Evolutionary conservation across 2,797 vertebrate species (phyloP).

Genomic region (Geotrypetes seraphini): DNA sequence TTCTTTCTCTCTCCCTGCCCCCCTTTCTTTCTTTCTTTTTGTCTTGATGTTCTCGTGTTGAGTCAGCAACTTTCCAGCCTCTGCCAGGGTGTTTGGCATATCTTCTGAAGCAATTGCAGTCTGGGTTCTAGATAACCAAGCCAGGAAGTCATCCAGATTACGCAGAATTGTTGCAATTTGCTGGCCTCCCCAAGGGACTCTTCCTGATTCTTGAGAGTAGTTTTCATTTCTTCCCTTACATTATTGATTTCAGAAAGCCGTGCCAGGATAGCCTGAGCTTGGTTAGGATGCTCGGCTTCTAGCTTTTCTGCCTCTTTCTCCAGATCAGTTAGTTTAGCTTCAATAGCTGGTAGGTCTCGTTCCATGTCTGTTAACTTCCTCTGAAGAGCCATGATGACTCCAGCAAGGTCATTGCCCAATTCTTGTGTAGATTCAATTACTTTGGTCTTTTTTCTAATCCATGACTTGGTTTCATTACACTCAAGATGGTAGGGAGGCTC

Average conservation of each 20-base stretch:
- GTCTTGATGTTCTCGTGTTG: slow-evolving; percentile 95
- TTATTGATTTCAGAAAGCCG: too few relatives aligned
- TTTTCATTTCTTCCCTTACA: too few relatives aligned
- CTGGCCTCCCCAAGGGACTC: slow-evolving; percentile 92
- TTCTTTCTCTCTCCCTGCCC: too few relatives aligned
- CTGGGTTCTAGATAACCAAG: slow-evolving; percentile 91
- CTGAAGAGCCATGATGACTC: slow-evolving; percentile 94
- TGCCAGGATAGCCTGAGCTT: slow-evolving; percentile 80
- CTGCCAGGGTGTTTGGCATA: slow-evolving; percentile 87
- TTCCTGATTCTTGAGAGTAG: too few relatives aligned
- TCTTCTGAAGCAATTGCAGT: too few relatives aligned
- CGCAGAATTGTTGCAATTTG: slow-evolving; percentile 94
- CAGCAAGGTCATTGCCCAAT: slow-evolving; percentile 87
- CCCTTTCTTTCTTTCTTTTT: too few relatives aligned
- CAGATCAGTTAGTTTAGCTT: slow-evolving; percentile 85
- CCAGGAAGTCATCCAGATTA: slow-evolving; percentile 94
- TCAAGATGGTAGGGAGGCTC: slow-evolving; percentile 97
- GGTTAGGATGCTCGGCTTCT: slow-evolving; percentile 80
- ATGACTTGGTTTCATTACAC: slow-evolving; percentile 96
- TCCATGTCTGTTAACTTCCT: slow-evolving; percentile 96
- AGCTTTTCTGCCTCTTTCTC: slow-evolving; percentile 86
- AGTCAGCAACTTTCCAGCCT: slow-evolving; percentile 90
- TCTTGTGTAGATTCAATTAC: slow-evolving; percentile 97
- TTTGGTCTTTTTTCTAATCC: slow-evolving; percentile 98
- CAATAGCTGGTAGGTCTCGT: slow-evolving; percentile 88